A percentile compares a stretch with the other conserved stretches of the same genome.
Conservation (phyloP, 2,888 invertebrate genomes). For the Seladonia tumulorum region DNA sequence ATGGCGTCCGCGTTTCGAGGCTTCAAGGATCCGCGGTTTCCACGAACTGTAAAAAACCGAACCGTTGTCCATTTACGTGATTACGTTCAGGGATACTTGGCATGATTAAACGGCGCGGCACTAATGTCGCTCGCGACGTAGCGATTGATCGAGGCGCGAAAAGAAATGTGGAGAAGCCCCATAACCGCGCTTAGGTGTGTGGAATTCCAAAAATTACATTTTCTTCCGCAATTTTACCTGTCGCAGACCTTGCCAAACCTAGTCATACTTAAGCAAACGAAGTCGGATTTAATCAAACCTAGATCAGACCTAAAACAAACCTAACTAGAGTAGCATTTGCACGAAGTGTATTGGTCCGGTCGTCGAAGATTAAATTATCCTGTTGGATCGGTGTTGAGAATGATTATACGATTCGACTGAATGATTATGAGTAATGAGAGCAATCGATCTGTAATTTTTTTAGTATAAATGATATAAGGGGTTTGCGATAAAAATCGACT, state of each 20-base stretch:
- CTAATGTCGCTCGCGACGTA: background rate
- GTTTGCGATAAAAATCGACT: background rate
- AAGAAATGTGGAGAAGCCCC: constrained; percentile 22
- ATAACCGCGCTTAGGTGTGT: background rate
- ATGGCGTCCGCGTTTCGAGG: background rate
- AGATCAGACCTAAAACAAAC: too few species aligned
- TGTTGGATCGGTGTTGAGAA: too few species aligned
- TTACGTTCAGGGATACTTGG: constrained; percentile 24
- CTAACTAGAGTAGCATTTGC: too few species aligned
- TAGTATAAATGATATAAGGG: background rate
- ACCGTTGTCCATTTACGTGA: constrained; percentile 46
- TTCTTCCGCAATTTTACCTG: background rate
- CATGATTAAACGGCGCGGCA: constrained; percentile 27
- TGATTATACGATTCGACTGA: too few species aligned
- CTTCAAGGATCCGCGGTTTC: constrained; percentile 25
- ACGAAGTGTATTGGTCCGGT: too few species aligned
- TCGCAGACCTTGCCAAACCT: too few species aligned
- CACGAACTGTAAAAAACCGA: constrained; percentile 24
- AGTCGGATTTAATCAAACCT: too few species aligned
- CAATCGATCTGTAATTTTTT: background rate
- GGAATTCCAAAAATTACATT: background rate
- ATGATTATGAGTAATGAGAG: too few species aligned
- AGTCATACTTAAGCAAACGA: too few species aligned
- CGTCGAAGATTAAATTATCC: too few species aligned
- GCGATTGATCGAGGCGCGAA: constrained; percentile 16